Conservation (phyloP, 1,140 invertebrate species). For the Phenacoccus solenopsis region DNA sequence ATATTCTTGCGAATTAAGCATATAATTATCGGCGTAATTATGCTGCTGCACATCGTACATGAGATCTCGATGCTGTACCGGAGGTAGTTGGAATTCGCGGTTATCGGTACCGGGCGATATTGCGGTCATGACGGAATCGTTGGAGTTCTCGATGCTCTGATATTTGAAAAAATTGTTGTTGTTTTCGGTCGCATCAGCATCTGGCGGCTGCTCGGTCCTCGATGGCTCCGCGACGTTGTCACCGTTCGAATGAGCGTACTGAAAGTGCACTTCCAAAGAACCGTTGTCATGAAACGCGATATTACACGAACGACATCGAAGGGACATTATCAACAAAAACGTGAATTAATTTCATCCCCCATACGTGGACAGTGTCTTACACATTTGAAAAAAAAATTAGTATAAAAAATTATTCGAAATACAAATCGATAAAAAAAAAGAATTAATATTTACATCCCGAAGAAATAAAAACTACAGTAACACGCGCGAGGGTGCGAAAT, state of each 20-base stretch:
- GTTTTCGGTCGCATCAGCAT: neutral
- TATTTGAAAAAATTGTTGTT: neutral
- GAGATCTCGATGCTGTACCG: neutral
- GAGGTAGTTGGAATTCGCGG: neutral
- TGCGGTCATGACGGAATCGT: neutral
- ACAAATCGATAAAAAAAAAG: conserved; percentile 4
- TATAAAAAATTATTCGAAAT: conserved; percentile 16
- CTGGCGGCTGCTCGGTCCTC: neutral
- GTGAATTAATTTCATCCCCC: neutral
- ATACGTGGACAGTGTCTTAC: neutral
- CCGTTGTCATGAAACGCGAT: conserved; percentile 5
- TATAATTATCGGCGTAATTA: neutral
- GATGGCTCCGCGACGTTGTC: neutral
- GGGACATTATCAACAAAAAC: neutral
- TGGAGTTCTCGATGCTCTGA: neutral
- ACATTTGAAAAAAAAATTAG: conserved; percentile 8
- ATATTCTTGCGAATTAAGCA: neutral
- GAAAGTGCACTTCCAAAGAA: neutral
- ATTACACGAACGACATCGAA: conserved; percentile 14
- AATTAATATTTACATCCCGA: neutral
- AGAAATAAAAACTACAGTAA: neutral
- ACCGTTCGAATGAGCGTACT: conserved; percentile 4
- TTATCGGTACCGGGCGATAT: neutral
- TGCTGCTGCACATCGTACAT: conserved; percentile 16
- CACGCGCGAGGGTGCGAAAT: conserved; percentile 6